These are phyloP conservation scores for Copsychus sechellarum DNA, from an alignment of 2,113 vertebrate genomes.

Conservation along the genomic window DNA sequence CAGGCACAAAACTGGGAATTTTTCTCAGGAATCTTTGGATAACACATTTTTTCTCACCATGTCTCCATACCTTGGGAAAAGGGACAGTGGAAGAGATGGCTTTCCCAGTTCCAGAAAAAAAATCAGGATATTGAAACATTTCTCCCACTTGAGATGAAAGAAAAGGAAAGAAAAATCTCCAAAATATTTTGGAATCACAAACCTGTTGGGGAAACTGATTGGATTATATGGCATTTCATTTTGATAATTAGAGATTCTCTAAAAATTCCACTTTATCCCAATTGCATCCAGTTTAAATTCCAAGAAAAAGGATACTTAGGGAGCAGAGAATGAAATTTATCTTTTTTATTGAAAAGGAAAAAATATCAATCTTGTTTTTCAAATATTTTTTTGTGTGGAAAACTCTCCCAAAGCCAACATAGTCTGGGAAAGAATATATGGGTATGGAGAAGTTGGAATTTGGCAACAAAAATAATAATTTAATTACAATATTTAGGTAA, in stretches of 20 bases:
- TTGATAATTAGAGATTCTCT: no score
- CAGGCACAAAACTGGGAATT: background rate
- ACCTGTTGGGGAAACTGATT: fast-evolving
- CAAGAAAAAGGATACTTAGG: background rate
- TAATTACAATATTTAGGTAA: fast-evolving
- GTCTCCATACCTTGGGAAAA: fast-evolving
- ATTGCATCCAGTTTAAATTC: background rate
- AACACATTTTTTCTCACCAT: fast-evolving
- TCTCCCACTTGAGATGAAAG: background rate
- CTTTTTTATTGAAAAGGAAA: background rate
- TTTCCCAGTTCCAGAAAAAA: background rate
- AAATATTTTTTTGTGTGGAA: background rate
- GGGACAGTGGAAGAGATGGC: fast-evolving
- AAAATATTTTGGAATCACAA: background rate
- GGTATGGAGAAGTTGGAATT: background rate
- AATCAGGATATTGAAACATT: fast-evolving
- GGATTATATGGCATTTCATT: background rate
- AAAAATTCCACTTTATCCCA: background rate
- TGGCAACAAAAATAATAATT: no score
- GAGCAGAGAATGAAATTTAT: background rate
- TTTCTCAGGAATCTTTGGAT: background rate
- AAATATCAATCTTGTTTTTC: background rate
- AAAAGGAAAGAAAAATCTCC: background rate
- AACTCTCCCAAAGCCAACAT: fast-evolving
- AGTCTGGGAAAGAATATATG: fast-evolving